Base-by-base conservation (phyloP, 2,797 vertebrate species). In the Odontamblyopus rebecca region DNA sequence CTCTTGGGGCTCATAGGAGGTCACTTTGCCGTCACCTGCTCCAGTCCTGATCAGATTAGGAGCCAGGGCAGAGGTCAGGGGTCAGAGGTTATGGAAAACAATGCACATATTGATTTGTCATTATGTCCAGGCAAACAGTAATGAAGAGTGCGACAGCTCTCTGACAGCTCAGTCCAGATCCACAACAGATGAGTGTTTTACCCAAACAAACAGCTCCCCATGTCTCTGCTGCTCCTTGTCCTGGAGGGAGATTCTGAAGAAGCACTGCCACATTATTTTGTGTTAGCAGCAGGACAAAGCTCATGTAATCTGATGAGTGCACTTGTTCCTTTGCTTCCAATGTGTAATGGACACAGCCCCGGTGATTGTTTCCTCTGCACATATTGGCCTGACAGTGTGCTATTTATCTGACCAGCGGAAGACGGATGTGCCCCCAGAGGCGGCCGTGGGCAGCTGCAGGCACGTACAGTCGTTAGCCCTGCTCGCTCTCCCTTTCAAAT, bases 401-500 rank as follows among this genome's bases (percentile, higher is more conserved):
- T 13, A 51, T 72, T 85, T 72, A 76, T 78, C 51, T 82, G 75
- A 86, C 75, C 73, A 77, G 15, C 74, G 71, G 44, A 51, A 75
- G 71, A 70, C 68, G 72, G 74, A 80, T 70, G 63, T 79, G 77
- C 76, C 67, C 75, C 61, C 2, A 3, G 73, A 78, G 74, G 18
- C n/a, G 11, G 79, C 61, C 62, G 80, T 79, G 83, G 84, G 80
- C 84, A 89, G 88, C 89, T 89, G 84, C 78, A 91, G 89, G 88
- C 91, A 90, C 83, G 80, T 84, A 88, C 73, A 81, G 84, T 89
- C 79, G 84, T 91, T 91, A 87, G 82, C 88, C 83, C 69, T 69
- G 80, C 83, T 88, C 63, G 66, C 84, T 82, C 88, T 88, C 86
- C 85, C 73, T 87, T 91, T 93, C 86, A 92, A 94, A 93, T 88